Evolutionary conservation across 2,113 vertebrate genomes (phyloP).

Genomic region (Apistogramma diplotaenia): DNA sequence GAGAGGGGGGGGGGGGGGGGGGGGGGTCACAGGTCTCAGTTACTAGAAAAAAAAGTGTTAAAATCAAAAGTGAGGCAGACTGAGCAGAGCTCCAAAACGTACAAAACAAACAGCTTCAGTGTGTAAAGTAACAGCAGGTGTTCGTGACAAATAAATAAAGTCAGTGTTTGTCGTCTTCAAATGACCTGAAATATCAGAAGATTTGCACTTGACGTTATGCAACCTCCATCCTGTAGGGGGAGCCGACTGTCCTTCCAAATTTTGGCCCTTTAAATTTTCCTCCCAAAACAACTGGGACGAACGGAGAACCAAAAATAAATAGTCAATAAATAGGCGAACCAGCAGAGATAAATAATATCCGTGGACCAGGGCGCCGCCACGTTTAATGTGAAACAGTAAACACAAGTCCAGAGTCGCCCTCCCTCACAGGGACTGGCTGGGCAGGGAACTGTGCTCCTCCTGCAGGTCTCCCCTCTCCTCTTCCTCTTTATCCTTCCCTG

Average conservation of each 20-base stretch:
- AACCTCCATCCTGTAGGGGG: neutral
- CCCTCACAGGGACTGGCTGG: slow-evolving; percentile 22
- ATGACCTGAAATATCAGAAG: neutral
- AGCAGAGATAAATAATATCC: neutral
- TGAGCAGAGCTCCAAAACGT: neutral
- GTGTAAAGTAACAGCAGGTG: neutral
- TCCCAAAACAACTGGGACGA: neutral
- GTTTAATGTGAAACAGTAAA: neutral
- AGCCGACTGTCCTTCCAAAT: neutral
- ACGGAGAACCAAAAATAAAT: neutral
- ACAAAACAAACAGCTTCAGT: neutral
- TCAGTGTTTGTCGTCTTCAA: neutral
- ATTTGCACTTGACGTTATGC: neutral
- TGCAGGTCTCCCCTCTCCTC: slow-evolving; percentile 15
- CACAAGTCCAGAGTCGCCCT: neutral
- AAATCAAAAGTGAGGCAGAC: neutral
- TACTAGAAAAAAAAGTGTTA: neutral
- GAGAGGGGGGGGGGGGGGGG: too few species aligned
- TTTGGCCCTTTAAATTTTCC: too few species aligned
- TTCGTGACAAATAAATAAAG: neutral
- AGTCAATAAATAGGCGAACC: slow-evolving; percentile 4
- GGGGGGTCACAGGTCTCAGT: neutral
- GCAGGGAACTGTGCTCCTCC: slow-evolving; percentile 44
- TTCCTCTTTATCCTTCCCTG: slow-evolving; percentile 28
- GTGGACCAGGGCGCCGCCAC: rapidly evolving